Base-by-base conservation (phyloP, 2,797 vertebrate genomes). In the Pangasius larnaudii region DNA sequence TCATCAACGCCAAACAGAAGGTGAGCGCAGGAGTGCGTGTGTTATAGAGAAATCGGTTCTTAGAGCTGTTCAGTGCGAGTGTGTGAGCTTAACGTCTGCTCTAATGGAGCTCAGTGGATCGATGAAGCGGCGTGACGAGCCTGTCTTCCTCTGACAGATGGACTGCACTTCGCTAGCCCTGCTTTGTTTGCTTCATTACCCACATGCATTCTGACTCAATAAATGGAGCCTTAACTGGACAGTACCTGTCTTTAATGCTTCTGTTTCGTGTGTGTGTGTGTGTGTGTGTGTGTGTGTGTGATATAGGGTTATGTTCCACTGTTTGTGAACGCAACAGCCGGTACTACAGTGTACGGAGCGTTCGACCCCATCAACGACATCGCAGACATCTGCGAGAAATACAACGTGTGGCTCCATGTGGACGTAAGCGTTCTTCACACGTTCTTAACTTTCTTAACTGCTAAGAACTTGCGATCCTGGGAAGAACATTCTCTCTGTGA, bases 311-410 rank as follows among this genome's bases (percentile, higher is more conserved):
- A 96, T 0, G 90, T 98, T 91, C 99, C 99, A n/a, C 93, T 99
- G 87, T 99, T 98, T 89, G 98, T 99, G 89, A 99, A 98, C 0
- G 98, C 98, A 88, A 99, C 99, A 6, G 99, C 96, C 46, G 99
- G 99, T 79, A 98, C 98, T 0, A 99, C 99, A 0, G 99, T 99
- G 5, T 98, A 97, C 10, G 99, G 98, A 36, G 99, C 98, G 3
- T 99, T 99, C 92, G 99, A 99, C 92, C 99, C 99, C 56, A 98
- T 99, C 92, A 96, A 97, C 67, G 98, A 99, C 92, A 99, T 99
- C 30, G 98, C 99, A 67, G 98, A 99, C 92, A 96, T 99, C 93
- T 99, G 99, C 92, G 97, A 99, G 95, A 99, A 98, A 93, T 98
- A 99, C 89, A 98, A 98, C 94, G 91, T 99, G 65, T 99, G 99